These are phyloP conservation scores for Bombylius major DNA, from an alignment of 2,888 invertebrate genomes.

Conservation along the genomic window DNA sequence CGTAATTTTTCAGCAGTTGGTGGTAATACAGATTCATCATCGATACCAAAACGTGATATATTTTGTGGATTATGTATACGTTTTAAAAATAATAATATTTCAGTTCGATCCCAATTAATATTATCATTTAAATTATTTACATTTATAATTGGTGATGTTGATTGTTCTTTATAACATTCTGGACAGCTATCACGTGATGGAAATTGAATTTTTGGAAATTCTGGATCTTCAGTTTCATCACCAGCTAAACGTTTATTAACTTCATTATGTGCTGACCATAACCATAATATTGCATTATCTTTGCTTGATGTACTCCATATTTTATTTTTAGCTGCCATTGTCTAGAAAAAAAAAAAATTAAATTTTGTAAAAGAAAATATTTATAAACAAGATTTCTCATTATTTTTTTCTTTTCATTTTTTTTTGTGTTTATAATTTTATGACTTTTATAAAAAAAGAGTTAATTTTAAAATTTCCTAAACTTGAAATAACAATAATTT, in stretches of 20 bases:
- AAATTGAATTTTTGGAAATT: conserved; percentile 79
- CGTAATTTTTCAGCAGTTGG: conserved; percentile 23
- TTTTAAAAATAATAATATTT: conserved; percentile 30
- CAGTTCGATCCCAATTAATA: conserved; percentile 28
- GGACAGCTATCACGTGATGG: conserved; percentile 58
- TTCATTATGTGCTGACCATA: conserved; percentile 89
- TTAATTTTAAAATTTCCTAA: too few relatives aligned
- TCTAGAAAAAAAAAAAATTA: conserved; percentile 32
- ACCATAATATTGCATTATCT: conserved; percentile 74
- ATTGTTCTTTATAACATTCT: conserved; percentile 44
- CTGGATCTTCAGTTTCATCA: conserved; percentile 80
- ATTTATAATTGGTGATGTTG: conserved; percentile 8
- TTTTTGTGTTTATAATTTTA: too few relatives aligned
- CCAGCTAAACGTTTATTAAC: conserved; percentile 80
- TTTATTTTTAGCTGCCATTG: conserved; percentile 63
- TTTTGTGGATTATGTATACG: conserved; percentile 28
- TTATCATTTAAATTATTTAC: conserved; percentile 18
- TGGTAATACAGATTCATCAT: conserved; percentile 23
- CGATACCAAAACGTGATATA: conserved; percentile 23
- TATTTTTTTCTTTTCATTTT: too few relatives aligned
- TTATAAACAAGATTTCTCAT: too few relatives aligned
- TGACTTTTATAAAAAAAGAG: too few relatives aligned
- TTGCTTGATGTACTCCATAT: conserved; percentile 55
- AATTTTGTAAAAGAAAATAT: not conserved
- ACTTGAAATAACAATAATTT: too few relatives aligned